phyloP scores from a whole-genome alignment of 2,797 vertebrate genomes.

The Dromococcyx pavoninus region DNA sequence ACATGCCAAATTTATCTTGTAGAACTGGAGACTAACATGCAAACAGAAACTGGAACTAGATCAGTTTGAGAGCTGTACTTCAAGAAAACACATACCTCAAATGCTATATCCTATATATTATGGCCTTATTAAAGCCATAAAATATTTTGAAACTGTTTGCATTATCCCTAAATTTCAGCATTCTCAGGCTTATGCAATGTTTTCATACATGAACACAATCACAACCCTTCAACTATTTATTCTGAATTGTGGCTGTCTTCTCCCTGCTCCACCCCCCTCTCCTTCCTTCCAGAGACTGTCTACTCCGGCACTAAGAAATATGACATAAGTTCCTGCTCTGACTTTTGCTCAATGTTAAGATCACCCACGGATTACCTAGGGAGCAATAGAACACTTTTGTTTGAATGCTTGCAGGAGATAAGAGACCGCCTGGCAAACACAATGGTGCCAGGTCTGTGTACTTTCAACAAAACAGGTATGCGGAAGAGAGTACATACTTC shows the following conservation, averaged over 20 bases:
- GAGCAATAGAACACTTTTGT: slow-evolving; percentile 57
- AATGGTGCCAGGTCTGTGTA: slow-evolving; percentile 64
- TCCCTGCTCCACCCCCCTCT: neutral
- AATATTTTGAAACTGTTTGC: neutral
- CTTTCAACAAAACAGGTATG: slow-evolving; percentile 56
- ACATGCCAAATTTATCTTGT: neutral
- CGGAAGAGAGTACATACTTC: slow-evolving; percentile 32
- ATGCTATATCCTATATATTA: neutral
- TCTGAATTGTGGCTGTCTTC: neutral
- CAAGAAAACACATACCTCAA: neutral
- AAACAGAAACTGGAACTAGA: neutral
- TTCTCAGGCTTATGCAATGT: neutral
- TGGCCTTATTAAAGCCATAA: neutral
- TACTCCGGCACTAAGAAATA: slow-evolving; percentile 12
- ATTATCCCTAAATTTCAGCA: neutral
- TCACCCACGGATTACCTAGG: slow-evolving; percentile 32
- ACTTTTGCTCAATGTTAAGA: slow-evolving; percentile 49
- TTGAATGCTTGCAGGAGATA: slow-evolving; percentile 65
- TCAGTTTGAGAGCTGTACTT: neutral
- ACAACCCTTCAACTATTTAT: neutral
- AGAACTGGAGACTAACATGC: neutral
- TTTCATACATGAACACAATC: neutral
- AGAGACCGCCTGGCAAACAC: slow-evolving; percentile 60
- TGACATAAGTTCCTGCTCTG: slow-evolving; percentile 10
- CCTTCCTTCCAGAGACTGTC: neutral